Evolutionary conservation across 2,113 vertebrate genomes (phyloP), one percentile per base, ranked within the genome.

Genomic region (Takifugu flavidus): DNA sequence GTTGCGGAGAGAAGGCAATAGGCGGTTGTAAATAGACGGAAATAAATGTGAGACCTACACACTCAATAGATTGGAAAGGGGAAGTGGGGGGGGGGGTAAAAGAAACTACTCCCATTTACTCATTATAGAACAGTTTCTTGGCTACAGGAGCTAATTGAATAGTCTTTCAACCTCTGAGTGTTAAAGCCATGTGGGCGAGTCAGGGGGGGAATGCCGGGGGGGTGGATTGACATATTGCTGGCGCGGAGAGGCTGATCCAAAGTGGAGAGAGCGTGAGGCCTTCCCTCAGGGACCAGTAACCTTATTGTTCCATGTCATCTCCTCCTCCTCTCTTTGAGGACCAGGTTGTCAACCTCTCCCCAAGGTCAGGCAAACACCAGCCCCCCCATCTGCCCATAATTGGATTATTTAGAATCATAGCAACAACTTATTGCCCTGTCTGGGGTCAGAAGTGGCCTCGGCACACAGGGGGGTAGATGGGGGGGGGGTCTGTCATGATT

Each of bases 401-500:
- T 85, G 82, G 85, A 80, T 86, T 82, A 87, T 89, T 89, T 88
- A 83, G 76, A 82, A 72, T 85, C 85, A 78, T 77, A 75, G 77
- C 71, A 68, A 78, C 81, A 79, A 72, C 81, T 81, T 70, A 85
- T 67, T 77, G 75, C 62, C 63, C 72, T 10, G 25, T 71, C 60
- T 63, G 59, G 67, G 82, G 78, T 87, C 82, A 82, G 59, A 74
- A 79, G 76, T 66, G 77, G 79, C 73, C 79, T 79, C 77, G 60
- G 56, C 57, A 67, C 56, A 55, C 39, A 14, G 5, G 3, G 43
- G 64, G 72, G 49, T 79, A 77, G 77, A 55, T 31, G 14, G 5
- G 3, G 43, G 64, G 72, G 49, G 79, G 77, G 77, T 77, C 78
- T 45, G 51, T 62, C 58, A n/a, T 72, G 68, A 80, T 83, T 70